phyloP scores from a whole-genome alignment of 1,140 invertebrate genomes.

The Portunus trituberculatus region DNA sequence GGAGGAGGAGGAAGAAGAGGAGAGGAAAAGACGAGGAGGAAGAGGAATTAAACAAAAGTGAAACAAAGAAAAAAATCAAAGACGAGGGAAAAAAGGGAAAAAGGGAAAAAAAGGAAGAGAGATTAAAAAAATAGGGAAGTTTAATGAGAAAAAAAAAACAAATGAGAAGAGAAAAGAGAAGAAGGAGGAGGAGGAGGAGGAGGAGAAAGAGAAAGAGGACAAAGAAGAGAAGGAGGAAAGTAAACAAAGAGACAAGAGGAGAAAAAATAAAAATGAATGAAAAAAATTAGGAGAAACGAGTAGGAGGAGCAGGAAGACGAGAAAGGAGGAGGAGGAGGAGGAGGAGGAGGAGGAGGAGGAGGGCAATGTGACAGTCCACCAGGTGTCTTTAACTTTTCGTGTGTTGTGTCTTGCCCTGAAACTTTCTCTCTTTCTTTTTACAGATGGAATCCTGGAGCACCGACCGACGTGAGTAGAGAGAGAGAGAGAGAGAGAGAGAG shows the following conservation, averaged over 20 bases:
- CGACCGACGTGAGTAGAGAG: neutral
- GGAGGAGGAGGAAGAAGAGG: neutral
- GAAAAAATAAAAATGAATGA: neutral
- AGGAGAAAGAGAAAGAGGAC: neutral
- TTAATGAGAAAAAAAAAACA: neutral
- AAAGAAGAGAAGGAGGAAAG: neutral
- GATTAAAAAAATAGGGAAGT: neutral
- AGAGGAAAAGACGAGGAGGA: neutral
- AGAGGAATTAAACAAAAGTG: neutral
- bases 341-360: slow-evolving; percentile 15
- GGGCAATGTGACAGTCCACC: neutral
- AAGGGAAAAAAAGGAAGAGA: neutral
- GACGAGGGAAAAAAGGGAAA: neutral
- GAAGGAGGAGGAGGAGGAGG: neutral
- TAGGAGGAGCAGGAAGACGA: neutral
- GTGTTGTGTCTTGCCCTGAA: neutral
- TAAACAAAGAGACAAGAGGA: too few relatives aligned
- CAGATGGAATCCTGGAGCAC: neutral
- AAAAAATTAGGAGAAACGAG: too few relatives aligned
- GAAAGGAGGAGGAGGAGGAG: slow-evolving; percentile 5
- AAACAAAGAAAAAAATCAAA: neutral
- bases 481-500: too few relatives aligned
- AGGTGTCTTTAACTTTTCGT: neutral
- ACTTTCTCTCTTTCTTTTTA: slow-evolving; percentile 3
- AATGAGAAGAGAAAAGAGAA: neutral